A percentile compares a stretch with the other conserved stretches of the same genome.
phyloP scores from a whole-genome alignment of 2,113 vertebrate species.

The Rhegmatorhina hoffmannsi region DNA sequence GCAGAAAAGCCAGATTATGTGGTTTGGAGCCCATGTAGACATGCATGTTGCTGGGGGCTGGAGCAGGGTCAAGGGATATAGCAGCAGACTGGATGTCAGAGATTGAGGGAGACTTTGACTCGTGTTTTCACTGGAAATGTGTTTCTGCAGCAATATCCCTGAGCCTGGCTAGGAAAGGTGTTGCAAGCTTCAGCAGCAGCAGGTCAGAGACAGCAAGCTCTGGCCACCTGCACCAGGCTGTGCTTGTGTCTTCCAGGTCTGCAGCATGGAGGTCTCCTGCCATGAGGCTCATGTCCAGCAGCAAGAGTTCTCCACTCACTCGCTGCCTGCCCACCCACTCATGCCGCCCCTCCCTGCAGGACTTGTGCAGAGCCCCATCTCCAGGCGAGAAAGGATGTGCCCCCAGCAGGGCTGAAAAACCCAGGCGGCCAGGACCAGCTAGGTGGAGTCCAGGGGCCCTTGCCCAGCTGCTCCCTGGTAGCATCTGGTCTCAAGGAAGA shows the following conservation, averaged over 20 bases:
- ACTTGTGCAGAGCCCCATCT: constrained; percentile 33
- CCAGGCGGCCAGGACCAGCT: not conserved
- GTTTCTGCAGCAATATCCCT: not conserved
- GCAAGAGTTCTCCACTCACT: constrained; percentile 52
- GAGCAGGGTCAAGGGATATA: not conserved
- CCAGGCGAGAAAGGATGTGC: constrained; percentile 9
- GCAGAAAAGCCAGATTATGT: not conserved
- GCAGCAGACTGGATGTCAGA: not conserved
- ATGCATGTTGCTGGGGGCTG: rapidly evolving
- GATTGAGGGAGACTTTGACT: not conserved
- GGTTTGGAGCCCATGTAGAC: not conserved
- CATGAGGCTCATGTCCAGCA: not conserved
- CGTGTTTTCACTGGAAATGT: not conserved
- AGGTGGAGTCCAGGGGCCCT: not conserved
- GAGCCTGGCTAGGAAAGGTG: not conserved
- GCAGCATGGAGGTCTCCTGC: constrained; percentile 68
- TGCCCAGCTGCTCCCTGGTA: constrained; percentile 13
- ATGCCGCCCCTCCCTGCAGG: constrained; percentile 50
- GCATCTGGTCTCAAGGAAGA: constrained; percentile 40
- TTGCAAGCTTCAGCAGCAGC: not conserved
- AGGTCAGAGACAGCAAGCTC: not conserved
- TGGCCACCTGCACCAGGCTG: not conserved
- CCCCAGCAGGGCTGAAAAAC: not conserved
- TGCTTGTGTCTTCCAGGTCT: constrained; percentile 43
- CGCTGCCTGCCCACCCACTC: constrained; percentile 12